Evolutionary conservation across 2,797 vertebrate genomes (phyloP).

Genomic region (Sebastiscus tertius): DNA sequence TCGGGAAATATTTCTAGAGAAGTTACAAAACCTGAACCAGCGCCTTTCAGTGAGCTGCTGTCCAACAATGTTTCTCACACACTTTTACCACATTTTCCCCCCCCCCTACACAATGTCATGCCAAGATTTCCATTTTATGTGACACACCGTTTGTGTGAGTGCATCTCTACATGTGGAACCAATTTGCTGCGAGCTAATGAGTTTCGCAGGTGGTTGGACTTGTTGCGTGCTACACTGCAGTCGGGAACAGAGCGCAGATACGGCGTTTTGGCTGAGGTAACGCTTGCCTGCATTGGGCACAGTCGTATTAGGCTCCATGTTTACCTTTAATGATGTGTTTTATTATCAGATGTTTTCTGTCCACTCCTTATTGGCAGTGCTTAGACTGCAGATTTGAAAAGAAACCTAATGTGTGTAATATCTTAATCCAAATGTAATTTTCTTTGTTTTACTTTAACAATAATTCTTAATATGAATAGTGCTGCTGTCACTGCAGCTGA

Average conservation of each 20-base stretch:
- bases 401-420: not conserved
- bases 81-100: slow-evolving; percentile 42
- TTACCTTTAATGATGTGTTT: slow-evolving; percentile 11
- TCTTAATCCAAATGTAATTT: not conserved
- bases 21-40: slow-evolving; percentile 8
- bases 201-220: slow-evolving; percentile 77
- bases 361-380: not conserved
- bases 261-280: slow-evolving; percentile 42
- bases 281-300: slow-evolving; percentile 14
- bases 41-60: slow-evolving; percentile 10
- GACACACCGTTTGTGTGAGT: slow-evolving; percentile 73
- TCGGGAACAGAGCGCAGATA: slow-evolving; percentile 50
- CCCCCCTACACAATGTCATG: slow-evolving; percentile 58
- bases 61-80: slow-evolving; percentile 53
- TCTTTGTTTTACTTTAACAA: not conserved
- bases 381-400: not conserved
- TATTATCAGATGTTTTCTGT: slow-evolving; percentile 1
- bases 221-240: slow-evolving; percentile 62
- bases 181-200: slow-evolving; percentile 76
- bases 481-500: not conserved
- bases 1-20: slow-evolving; percentile 21
- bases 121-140: slow-evolving; percentile 76
- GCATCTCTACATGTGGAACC: slow-evolving; percentile 80
- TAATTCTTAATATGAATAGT: not conserved
- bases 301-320: not conserved